Base-by-base conservation (phyloP, 1,140 invertebrate genomes). In the Gonatopus flavifemur region DNA sequence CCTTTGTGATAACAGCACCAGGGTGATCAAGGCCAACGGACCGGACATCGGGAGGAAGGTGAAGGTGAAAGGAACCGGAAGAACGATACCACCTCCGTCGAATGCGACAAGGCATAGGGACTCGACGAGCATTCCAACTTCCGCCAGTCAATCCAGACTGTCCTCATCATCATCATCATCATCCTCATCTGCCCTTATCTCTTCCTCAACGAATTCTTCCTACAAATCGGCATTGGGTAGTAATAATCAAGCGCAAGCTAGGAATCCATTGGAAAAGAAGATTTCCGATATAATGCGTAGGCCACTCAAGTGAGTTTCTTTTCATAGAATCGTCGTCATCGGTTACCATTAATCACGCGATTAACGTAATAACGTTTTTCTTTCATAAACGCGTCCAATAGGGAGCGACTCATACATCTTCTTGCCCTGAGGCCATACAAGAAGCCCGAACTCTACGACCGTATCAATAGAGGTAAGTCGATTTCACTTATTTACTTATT, bases 371-470 rank as follows among this genome's bases (percentile, higher is more conserved):
- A 43, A 15, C 31, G 2, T 20, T 20, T 35, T 39, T 28, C 15
- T 33, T 38, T 47, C 22, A 36, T 13, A 28, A 18, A 37, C 9
- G 13, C 25, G 63, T 80, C 59, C 80, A 69, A 59, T 69, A 93
- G 90, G 73, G 93, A 96, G 78, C 84, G 93, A 69, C 84, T 97
- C 59, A 93, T 96, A 71, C 94, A 97, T 77, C 81, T 96, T 66
- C 81, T 97, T 74, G 94, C 93, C 58, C 76, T 96, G 67, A 88
- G 90, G 79, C 88, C 93, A 36, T 95, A 88, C 75, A 96, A 96
- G 79, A 96, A 94, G 78, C 89, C 90, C 12, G 94, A 96, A 81
- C 75, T 97, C 25, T 85, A 89, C 65, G 78, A 86, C 45, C 86
- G 90, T 59, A 80, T 96, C 43, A 84, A 79, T 48, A 88, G 82